Evolutionary conservation across 1,140 invertebrate genomes (phyloP), one percentile per base, ranked within the genome.

Genomic region (Trypoxylus dichotomus): DNA sequence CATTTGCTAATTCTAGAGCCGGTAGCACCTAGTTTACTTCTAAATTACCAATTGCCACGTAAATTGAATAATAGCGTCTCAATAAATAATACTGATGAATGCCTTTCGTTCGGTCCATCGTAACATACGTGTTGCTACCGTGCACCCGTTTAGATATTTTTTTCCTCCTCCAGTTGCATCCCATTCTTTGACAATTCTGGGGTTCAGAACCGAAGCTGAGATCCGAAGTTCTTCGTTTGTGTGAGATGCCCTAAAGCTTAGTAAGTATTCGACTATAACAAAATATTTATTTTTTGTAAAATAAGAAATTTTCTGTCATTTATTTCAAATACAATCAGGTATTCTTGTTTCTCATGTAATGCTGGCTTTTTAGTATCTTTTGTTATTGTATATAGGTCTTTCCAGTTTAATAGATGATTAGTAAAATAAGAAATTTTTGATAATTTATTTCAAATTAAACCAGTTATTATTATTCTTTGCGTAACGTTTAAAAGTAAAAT

Each of bases 11-110:
- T 68, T 68, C 60, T 68, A 24, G 60, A 54, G 63, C 68, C 76
- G 76, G 76, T 77, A 77, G 76, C 76, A 73, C 27, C 76, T 77
- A 77, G 43, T 77, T 77, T 73, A 77, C 29, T 74, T 27, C 60
- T 77, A 77, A 77, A 72, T 77, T 77, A 74, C 15, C 76, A 29
- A 77, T 77, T 77, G 25, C 24, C 29, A 73, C 60, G 42, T 74
- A 37, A 73, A 77, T 71, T 77, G 68, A 58, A 77, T 77, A 77
- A 77, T 77, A 41, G 47, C 27, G 72, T 74, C 41, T 74, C 72
- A 74, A 74, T 74, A 68, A 29, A 54, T 68, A 27, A 68, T 68
- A 68, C 21, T 27, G 5, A 68, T 24, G 24, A 24, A 24, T 7
- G 60, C 24, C 27, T 68, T 68, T 68, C 60, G 41, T 42, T 74